A percentile compares a stretch with the other conserved stretches of the same genome.
Conservation (phyloP, 2,888 invertebrate species). For the Therioaphis trifolii region DNA sequence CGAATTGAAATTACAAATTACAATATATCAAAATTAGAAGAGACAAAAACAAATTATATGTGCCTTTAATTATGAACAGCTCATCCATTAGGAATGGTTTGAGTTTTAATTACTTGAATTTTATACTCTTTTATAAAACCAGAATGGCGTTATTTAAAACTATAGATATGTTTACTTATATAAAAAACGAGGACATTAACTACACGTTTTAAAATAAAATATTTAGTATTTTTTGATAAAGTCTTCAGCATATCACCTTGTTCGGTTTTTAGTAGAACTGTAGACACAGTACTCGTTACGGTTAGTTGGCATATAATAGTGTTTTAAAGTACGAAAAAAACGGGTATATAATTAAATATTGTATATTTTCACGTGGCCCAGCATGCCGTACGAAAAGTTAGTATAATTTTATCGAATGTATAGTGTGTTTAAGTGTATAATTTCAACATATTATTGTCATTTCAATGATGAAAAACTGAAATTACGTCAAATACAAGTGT, state of each 20-base stretch:
- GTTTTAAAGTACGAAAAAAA: conserved; percentile 26
- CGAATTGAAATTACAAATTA: too few species aligned
- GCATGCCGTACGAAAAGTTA: conserved; percentile 9
- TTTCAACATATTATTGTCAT: too few species aligned
- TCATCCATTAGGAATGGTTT: too few species aligned
- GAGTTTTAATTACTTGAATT: too few species aligned
- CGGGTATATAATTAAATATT: conserved; percentile 26
- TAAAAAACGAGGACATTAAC: conserved; percentile 19
- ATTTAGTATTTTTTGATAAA: conserved; percentile 1
- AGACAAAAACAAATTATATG: too few species aligned
- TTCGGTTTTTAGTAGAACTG: neutral
- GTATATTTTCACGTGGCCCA: conserved; percentile 4
- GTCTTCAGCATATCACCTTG: neutral
- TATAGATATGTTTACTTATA: neutral
- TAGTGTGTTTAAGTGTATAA: neutral
- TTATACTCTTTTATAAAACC: neutral
- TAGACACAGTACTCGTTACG: conserved; percentile 28
- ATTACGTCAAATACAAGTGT: neutral
- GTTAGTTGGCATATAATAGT: conserved; percentile 20
- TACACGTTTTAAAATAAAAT: neutral
- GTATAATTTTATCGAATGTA: neutral
- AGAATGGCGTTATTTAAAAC: neutral
- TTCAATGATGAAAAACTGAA: neutral
- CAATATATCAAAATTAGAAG: too few species aligned
- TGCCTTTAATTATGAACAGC: too few species aligned